Evolutionary conservation across 2,888 invertebrate species (phyloP), one percentile per base, ranked within the genome.

Genomic region (Tridacna crocea): DNA sequence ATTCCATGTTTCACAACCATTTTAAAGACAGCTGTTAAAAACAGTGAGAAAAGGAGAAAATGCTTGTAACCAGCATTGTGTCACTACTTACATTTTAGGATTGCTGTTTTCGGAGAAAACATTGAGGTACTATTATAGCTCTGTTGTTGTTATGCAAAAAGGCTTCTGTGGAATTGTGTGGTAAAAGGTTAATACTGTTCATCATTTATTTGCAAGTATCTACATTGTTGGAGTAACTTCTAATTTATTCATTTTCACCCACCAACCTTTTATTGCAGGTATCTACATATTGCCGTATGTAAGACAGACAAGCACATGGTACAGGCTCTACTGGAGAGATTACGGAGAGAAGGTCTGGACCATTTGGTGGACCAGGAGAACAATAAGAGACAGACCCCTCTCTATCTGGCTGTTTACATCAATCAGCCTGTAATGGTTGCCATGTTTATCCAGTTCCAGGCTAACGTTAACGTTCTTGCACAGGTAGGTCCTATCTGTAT

Each of bases 201-300:
- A n/a, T n/a, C n/a, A n/a, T n/a, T n/a, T n/a, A n/a, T n/a, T n/a
- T n/a, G n/a, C n/a, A n/a, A n/a, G n/a, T n/a, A n/a, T n/a, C n/a
- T n/a, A n/a, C n/a, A n/a, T n/a, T n/a, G n/a, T n/a, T 36, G 36
- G 8, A 36, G 36, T 36, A 4, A 8, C 36, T 36, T 36, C 36
- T 8, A 36, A 36, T 4, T 36, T 4, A 2, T 36, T 36, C 2
- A 36, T 36, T 36, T 36, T 36, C 2, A 36, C 8, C 36, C 36
- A 36, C 36, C 36, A 36, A 36, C 36, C 36, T 36, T 36, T 36
- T 36, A 36, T 36, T 4, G 36, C 36, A 36, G 36, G 36, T 36
- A 91, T 68, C 80, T 92, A 13, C 92, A 92, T 80, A 90, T 91
- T 72, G 91, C 91, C 15, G 91, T 91, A 24, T 90, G 91, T 77